Evolutionary conservation across 2,113 vertebrate genomes (phyloP), one percentile per base, ranked within the genome.

Genomic region (Stigmatopora argus): DNA sequence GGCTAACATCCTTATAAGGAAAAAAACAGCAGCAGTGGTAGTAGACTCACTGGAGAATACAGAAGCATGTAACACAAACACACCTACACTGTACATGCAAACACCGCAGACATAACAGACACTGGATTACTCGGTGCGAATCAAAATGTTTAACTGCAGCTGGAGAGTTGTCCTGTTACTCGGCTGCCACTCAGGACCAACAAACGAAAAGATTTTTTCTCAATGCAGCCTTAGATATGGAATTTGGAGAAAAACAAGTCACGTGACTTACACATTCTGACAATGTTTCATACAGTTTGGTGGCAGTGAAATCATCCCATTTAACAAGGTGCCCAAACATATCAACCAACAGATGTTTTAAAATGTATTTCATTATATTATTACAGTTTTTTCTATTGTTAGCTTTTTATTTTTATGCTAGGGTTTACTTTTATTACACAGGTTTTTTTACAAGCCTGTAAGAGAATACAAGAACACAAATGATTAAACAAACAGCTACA

Each of bases 1-100:
- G 65, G 59, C 65, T 69, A 41, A 78, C 69, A 0, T 83, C 87
- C 87, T 82, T 87, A 85, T 86, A 89, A 86, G 87, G 87, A 56
- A 56, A 89, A 64, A 89, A 86, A 85, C 75, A 62, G 77, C 79
- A 85, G 74, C 73, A 75, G 80, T 51, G 38, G 19, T 41, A 66
- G 69, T 23, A 4, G 51, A 52, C 64, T 79, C 85, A 73, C 73
- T 51, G 14, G 83, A 80, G 83, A 86, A 82, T 78, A 81, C 78
- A 82, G 73, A 87, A 85, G 84, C 81, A 87, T 77, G 80, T 66
- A 85, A 80, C 82, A 78, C 70, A 73, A 68, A 70, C 69, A 70
- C 64, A 61, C 64, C 19, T 53, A 48, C 61, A 44, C 34, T 62
- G 49, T 49, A 64, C 51, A 44, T 44, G 34, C 45, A 62, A 19